These are phyloP conservation scores for Mystacornis crossleyi DNA, from an alignment of 2,113 vertebrate species.

Conservation along the genomic window DNA sequence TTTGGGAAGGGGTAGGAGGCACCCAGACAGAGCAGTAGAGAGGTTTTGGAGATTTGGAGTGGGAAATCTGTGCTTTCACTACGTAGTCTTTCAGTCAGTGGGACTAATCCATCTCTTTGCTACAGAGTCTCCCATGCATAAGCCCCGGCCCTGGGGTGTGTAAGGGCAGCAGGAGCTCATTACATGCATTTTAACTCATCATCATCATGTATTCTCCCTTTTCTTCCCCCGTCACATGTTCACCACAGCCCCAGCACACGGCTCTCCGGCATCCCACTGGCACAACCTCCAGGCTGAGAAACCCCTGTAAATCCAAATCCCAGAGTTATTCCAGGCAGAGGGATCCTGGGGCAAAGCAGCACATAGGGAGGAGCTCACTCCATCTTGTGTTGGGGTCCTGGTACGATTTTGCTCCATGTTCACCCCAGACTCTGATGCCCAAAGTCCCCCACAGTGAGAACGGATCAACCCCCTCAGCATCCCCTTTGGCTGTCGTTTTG, in stretches of 20 bases:
- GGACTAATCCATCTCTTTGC: neutral
- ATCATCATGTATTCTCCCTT: neutral
- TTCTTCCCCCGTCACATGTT: accelerated
- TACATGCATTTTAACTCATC: neutral
- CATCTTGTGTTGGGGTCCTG: accelerated
- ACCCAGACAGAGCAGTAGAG: neutral
- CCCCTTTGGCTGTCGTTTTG: neutral
- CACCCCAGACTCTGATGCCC: neutral
- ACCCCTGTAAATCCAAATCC: neutral
- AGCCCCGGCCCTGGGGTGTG: neutral
- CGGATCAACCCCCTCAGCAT: accelerated
- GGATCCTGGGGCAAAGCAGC: accelerated
- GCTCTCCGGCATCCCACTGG: neutral
- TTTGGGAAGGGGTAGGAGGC: neutral
- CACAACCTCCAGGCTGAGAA: neutral
- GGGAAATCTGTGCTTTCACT: neutral
- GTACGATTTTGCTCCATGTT: accelerated
- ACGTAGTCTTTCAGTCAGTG: accelerated
- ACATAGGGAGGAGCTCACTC: neutral
- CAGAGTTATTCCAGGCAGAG: neutral
- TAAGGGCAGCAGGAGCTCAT: neutral
- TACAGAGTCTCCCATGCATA: neutral
- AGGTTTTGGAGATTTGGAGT: neutral
- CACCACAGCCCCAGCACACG: accelerated
- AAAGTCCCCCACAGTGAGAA: accelerated